These are phyloP conservation scores for Lasioglossum calceatum DNA, from an alignment of 2,888 invertebrate species.

Conservation along the genomic window DNA sequence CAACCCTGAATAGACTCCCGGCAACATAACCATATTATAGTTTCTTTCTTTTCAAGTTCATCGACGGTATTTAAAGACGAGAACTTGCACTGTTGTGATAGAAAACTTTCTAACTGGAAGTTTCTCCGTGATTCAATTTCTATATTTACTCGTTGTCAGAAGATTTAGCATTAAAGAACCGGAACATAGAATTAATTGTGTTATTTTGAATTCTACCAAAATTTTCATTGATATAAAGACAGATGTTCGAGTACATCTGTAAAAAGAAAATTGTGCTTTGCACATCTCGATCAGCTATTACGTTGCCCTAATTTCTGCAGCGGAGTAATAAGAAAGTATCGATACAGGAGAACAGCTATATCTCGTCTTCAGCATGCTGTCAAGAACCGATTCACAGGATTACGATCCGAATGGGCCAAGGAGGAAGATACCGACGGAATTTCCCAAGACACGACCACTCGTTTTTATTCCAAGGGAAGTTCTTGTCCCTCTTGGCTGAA, in stretches of 20 bases:
- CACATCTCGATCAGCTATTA: not conserved
- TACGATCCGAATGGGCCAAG: slow-evolving; percentile 8
- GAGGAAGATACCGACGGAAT: slow-evolving; percentile 10
- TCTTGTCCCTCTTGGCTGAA: slow-evolving; percentile 18
- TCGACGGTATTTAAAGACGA: slow-evolving; percentile 4
- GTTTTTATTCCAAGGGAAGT: slow-evolving; percentile 24
- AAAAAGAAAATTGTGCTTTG: not conserved
- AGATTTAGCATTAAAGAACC: not conserved
- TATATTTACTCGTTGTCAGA: not conserved
- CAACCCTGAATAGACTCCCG: slow-evolving; percentile 8
- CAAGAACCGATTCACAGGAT: not conserved
- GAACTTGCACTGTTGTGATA: not conserved
- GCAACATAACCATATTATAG: not conserved
- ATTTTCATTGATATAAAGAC: not conserved
- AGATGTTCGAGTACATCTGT: not conserved
- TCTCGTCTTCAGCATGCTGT: not conserved
- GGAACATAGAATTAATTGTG: not conserved
- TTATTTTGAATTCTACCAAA: not conserved
- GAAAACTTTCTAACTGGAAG: not conserved
- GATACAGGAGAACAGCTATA: not conserved
- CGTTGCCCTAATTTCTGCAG: not conserved
- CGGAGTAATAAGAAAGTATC: not conserved
- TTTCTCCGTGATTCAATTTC: not conserved
- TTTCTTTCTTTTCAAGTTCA: not conserved
- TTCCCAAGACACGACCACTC: slow-evolving; percentile 31